Conservation (phyloP, 1,140 invertebrate species). For the Scaptomyza hsui region DNA sequence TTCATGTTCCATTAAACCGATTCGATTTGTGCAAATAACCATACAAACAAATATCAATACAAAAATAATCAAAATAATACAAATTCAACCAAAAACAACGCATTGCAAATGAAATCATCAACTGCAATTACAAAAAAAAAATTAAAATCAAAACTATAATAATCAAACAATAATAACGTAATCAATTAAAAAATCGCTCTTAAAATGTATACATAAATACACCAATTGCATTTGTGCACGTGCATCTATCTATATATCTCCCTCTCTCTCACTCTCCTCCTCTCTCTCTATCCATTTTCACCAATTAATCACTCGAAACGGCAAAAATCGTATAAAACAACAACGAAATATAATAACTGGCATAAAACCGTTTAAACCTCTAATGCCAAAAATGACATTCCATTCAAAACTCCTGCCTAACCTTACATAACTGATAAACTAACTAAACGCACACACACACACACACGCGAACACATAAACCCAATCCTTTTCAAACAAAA, state of each 20-base stretch:
- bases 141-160: conserved; percentile 23
- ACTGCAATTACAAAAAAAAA: conserved; percentile 28
- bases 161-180: conserved; percentile 40
- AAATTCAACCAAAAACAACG: conserved; percentile 44
- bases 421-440: conserved; percentile 22
- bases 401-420: conserved; percentile 19
- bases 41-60: conserved; percentile 38
- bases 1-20: conserved; percentile 83
- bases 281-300: conserved; percentile 22
- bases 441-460: conserved; percentile 10
- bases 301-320: conserved; percentile 49
- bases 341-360: conserved; percentile 31
- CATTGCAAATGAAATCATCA: conserved; percentile 50
- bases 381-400: conserved; percentile 13
- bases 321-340: conserved; percentile 7
- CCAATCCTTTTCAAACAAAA: conserved; percentile 23
- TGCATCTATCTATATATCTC: conserved; percentile 36
- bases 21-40: conserved; percentile 81
- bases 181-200: conserved; percentile 37
- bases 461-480: conserved; percentile 20
- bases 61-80: conserved; percentile 47
- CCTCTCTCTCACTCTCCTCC: background rate
- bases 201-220: conserved; percentile 83
- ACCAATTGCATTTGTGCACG: conserved; percentile 72
- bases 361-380: conserved; percentile 37